Conservation (phyloP, 2,888 invertebrate genomes). For the Lissonota sp. region DNA sequence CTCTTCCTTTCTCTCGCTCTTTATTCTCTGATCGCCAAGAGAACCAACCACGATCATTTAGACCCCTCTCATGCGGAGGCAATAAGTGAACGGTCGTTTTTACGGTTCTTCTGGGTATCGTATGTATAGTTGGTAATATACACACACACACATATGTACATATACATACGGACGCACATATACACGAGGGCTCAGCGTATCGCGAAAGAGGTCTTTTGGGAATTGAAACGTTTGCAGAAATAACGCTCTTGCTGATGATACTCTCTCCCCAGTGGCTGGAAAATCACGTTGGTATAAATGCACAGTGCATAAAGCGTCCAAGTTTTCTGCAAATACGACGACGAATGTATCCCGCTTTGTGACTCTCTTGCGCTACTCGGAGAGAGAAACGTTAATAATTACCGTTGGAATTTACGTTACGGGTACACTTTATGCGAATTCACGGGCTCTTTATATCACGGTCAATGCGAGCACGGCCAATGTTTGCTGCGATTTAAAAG, state of each 20-base stretch:
- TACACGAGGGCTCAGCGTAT: background rate
- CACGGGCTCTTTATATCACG: background rate
- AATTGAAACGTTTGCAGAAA: slow-evolving; percentile 47
- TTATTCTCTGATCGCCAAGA: slow-evolving; percentile 5
- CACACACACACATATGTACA: too few relatives aligned
- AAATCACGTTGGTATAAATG: slow-evolving; percentile 38
- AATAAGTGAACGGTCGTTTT: slow-evolving; percentile 41
- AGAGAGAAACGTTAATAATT: slow-evolving; percentile 38
- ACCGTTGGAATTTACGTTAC: slow-evolving; percentile 7
- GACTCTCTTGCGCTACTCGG: background rate
- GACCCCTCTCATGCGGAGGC: slow-evolving; percentile 13
- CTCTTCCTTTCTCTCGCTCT: slow-evolving; percentile 10
- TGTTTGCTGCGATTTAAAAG: background rate
- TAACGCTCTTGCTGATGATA: slow-evolving; percentile 24
- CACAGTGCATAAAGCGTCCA: slow-evolving; percentile 15
- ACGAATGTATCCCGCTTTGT: background rate
- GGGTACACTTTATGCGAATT: background rate
- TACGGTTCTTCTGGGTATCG: slow-evolving; percentile 22
- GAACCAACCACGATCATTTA: slow-evolving; percentile 18
- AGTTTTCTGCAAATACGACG: slow-evolving; percentile 1
- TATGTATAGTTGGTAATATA: slow-evolving; percentile 22
- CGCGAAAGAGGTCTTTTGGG: slow-evolving; percentile 30
- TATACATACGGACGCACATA: background rate
- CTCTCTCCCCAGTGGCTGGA: background rate
- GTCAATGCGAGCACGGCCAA: background rate